Conservation (phyloP, 2,113 vertebrate species). For the Castor canadensis region DNA sequence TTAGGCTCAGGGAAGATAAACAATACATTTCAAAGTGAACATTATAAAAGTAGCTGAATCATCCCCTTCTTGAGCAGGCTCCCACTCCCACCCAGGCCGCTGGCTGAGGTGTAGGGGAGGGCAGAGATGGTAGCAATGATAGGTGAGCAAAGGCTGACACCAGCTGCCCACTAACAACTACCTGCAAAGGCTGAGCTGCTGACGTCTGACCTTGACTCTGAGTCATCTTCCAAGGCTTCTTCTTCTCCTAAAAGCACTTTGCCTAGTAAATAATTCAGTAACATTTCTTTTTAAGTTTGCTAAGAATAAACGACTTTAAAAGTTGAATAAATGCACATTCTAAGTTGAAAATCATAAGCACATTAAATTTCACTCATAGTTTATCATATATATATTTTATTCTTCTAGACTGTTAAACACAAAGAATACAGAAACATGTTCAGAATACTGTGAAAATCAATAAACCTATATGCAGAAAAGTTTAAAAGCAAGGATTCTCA, state of each 20-base stretch:
- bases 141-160: background rate
- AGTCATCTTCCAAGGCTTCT: conserved; percentile 93
- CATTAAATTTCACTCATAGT: background rate
- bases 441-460: background rate
- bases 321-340: background rate
- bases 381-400: background rate
- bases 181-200: conserved; percentile 90
- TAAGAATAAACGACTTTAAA: background rate
- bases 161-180: conserved; percentile 65
- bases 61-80: background rate
- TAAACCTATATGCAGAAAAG: background rate
- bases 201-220: conserved; percentile 91
- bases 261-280: conserved; percentile 82
- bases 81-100: no score
- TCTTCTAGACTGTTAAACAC: background rate
- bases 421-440: background rate
- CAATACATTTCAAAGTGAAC: background rate
- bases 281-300: conserved; percentile 11
- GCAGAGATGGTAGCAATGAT: accelerated
- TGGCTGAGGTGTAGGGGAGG: background rate
- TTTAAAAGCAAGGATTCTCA: background rate
- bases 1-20: background rate
- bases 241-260: conserved; percentile 94
- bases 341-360: background rate
- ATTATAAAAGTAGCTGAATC: background rate